Percentiles rank a stretch among this genome's conserved stretches.
phyloP scores from a whole-genome alignment of 1,140 invertebrate species.

The Cecropterus lyciades region DNA sequence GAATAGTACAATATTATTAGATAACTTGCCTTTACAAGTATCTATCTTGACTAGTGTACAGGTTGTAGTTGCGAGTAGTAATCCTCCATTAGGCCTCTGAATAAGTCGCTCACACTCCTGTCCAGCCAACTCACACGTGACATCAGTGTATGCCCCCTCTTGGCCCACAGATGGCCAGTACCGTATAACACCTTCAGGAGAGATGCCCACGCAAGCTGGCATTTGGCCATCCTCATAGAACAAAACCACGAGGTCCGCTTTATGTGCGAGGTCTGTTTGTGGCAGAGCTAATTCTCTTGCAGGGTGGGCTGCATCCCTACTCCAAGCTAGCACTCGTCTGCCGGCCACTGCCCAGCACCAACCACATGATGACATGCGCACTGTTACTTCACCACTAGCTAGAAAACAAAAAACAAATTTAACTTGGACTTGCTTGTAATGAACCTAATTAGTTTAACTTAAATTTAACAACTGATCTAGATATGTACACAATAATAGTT shows the following conservation, averaged over 20 bases:
- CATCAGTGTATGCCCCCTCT: slow-evolving; percentile 93
- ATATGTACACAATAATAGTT: too few relatives aligned
- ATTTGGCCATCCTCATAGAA: slow-evolving; percentile 88
- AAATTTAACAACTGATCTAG: too few relatives aligned
- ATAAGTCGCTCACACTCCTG: slow-evolving; percentile 93
- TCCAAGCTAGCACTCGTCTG: slow-evolving; percentile 94
- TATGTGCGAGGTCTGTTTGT: slow-evolving; percentile 95
- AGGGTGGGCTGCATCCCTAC: slow-evolving; percentile 77
- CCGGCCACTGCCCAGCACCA: slow-evolving; percentile 94
- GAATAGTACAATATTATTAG: background rate
- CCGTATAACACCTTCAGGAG: slow-evolving; percentile 95
- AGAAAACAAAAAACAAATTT: too few relatives aligned
- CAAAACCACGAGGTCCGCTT: slow-evolving; percentile 94
- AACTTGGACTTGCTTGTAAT: too few relatives aligned
- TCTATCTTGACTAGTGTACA: slow-evolving; percentile 93
- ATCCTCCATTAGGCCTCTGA: slow-evolving; percentile 89
- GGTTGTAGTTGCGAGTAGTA: slow-evolving; percentile 95
- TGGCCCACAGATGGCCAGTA: slow-evolving; percentile 97
- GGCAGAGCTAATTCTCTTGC: slow-evolving; percentile 92
- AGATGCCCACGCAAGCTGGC: slow-evolving; percentile 95
- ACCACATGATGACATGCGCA: slow-evolving; percentile 81
- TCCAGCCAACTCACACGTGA: slow-evolving; percentile 92
- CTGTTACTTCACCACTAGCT: slow-evolving; percentile 85
- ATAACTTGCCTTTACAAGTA: slow-evolving; percentile 45
- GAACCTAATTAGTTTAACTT: too few relatives aligned